Evolutionary conservation across 2,797 vertebrate species (phyloP).

Genomic region (Mormyrus hasselquistii): DNA sequence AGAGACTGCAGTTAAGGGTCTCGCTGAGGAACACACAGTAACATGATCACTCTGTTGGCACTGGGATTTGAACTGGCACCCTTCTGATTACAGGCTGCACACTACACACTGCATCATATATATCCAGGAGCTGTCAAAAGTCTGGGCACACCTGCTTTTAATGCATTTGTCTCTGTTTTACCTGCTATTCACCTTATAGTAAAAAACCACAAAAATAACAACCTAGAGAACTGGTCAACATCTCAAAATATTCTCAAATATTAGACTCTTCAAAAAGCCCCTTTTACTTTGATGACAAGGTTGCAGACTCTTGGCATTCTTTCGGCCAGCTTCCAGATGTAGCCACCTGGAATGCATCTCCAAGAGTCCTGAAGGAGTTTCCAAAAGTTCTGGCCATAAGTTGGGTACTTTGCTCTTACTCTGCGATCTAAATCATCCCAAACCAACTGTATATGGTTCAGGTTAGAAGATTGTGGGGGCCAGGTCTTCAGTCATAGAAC

Average conservation of each 20-base stretch:
- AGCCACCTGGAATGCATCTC: neutral
- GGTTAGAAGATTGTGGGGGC: neutral
- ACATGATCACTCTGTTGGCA: neutral
- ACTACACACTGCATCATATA: neutral
- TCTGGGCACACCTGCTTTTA: neutral
- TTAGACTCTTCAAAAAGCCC: no score
- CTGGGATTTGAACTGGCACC: neutral
- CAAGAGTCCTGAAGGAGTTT: neutral
- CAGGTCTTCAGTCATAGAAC: neutral
- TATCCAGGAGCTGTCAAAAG: neutral
- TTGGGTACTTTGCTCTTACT: neutral
- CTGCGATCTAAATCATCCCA: neutral
- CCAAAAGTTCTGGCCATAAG: neutral
- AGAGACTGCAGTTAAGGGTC: neutral
- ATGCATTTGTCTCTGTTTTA: neutral
- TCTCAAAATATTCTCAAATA: no score
- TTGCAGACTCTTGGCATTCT: neutral
- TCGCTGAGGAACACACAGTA: neutral
- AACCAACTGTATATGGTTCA: neutral
- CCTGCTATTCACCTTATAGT: neutral
- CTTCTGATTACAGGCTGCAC: neutral
- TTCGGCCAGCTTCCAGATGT: neutral
- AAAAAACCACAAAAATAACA: no score
- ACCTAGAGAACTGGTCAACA: no score
- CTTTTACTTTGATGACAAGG: no score